Evolutionary conservation across 1,140 invertebrate genomes (phyloP).

Genomic region (Bombyx mandarina): DNA sequence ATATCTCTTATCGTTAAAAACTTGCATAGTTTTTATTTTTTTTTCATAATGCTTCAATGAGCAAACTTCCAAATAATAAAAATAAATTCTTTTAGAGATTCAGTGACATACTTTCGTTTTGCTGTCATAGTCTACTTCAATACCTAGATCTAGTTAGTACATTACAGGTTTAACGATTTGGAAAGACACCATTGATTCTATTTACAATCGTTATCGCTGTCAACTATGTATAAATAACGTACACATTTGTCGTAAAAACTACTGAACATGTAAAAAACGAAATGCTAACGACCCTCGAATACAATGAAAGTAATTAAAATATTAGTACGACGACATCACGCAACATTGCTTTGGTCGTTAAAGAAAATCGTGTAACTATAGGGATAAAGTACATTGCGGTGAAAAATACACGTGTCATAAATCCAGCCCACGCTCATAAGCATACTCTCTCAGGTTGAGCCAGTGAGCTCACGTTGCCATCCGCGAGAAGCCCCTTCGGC

Average conservation of each 20-base stretch:
- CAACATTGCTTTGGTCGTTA: slow-evolving; percentile 41
- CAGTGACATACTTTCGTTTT: too few species aligned
- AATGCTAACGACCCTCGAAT: slow-evolving; percentile 41
- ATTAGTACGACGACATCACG: slow-evolving; percentile 57
- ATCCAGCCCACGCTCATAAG: too few species aligned
- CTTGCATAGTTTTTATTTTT: too few species aligned
- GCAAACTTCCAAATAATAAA: too few species aligned
- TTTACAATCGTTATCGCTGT: slow-evolving; percentile 23
- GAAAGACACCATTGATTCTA: slow-evolving; percentile 36
- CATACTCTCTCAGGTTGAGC: too few species aligned
- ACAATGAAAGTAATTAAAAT: slow-evolving; percentile 65
- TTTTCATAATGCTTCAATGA: too few species aligned
- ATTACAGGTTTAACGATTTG: slow-evolving; percentile 24
- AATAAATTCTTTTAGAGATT: too few species aligned
- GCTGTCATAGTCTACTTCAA: too few species aligned
- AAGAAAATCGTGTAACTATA: slow-evolving; percentile 27
- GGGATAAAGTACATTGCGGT: slow-evolving; percentile 17
- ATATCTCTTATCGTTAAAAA: too few species aligned
- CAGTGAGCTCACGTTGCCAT: too few species aligned
- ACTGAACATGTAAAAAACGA: slow-evolving; percentile 38
- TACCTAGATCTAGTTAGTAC: too few species aligned
- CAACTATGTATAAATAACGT: slow-evolving; percentile 22
- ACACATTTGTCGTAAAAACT: slow-evolving; percentile 36
- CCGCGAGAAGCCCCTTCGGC: too few species aligned
- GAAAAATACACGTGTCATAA: slow-evolving; percentile 19